Evolutionary conservation across 2,113 vertebrate genomes (phyloP).

Genomic region (Glareola pratincola): DNA sequence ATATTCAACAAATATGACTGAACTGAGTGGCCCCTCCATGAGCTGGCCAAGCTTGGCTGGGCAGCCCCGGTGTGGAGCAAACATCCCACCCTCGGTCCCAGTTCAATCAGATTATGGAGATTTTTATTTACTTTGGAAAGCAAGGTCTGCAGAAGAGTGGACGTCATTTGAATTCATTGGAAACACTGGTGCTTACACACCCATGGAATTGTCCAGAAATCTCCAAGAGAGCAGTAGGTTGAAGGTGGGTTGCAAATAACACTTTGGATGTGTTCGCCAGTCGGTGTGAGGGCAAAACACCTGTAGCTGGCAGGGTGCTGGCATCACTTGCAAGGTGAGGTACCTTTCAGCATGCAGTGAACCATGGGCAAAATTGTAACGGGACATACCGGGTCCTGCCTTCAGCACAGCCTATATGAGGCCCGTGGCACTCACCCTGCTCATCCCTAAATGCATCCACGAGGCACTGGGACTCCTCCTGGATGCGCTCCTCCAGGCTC

Average conservation of each 20-base stretch:
- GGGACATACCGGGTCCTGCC: background rate
- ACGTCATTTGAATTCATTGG: fast-evolving
- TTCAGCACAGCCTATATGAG: background rate
- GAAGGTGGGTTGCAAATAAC: background rate
- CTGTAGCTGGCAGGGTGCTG: background rate
- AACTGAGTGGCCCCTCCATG: background rate
- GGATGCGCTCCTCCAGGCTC: conserved; percentile 75
- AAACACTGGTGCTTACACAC: fast-evolving
- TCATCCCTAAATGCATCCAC: conserved; percentile 65
- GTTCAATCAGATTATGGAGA: background rate
- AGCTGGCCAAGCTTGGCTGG: background rate
- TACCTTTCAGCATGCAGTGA: background rate
- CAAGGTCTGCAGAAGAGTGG: background rate
- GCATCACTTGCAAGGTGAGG: fast-evolving
- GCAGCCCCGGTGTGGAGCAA: background rate
- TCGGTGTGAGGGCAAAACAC: background rate
- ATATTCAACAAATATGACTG: fast-evolving
- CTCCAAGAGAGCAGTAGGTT: background rate
- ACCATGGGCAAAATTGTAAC: background rate
- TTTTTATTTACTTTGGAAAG: background rate
- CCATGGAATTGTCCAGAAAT: fast-evolving
- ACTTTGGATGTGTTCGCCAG: background rate
- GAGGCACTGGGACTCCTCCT: conserved; percentile 74
- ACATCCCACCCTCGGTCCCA: background rate
- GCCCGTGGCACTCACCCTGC: conserved; percentile 40